Conservation (phyloP, 1,140 invertebrate genomes). For the Chrysomallon squamiferum region DNA sequence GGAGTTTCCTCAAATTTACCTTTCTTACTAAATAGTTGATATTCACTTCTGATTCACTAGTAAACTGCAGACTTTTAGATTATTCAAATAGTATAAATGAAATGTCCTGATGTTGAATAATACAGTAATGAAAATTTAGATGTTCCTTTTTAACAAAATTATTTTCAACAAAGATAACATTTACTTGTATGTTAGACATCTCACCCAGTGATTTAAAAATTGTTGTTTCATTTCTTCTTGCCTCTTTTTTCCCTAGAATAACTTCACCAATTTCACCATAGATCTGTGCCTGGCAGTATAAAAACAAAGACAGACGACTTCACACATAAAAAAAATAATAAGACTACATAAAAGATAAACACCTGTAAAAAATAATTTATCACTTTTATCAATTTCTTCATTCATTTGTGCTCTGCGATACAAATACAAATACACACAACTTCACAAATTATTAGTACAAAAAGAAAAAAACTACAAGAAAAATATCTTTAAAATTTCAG, state of each 20-base stretch:
- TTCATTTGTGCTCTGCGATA: not conserved
- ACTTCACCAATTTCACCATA: slow-evolving; percentile 63
- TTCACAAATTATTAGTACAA: too few relatives aligned
- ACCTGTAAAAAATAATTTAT: not conserved
- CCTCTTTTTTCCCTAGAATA: slow-evolving; percentile 44
- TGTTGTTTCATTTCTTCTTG: slow-evolving; percentile 45
- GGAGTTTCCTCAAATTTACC: too few relatives aligned
- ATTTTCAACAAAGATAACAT: too few relatives aligned
- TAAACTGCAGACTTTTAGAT: too few relatives aligned
- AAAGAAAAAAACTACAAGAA: too few relatives aligned
- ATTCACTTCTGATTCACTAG: too few relatives aligned
- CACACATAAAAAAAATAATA: not conserved
- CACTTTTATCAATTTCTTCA: not conserved
- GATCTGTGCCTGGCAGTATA: slow-evolving; percentile 52
- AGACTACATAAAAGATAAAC: not conserved
- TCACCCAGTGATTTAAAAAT: slow-evolving; percentile 63
- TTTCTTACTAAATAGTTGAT: too few relatives aligned
- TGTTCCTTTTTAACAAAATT: not conserved
- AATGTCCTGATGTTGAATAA: too few relatives aligned
- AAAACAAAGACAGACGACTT: too few relatives aligned
- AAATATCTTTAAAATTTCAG: too few relatives aligned
- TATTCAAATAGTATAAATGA: too few relatives aligned
- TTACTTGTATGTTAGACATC: slow-evolving; percentile 10
- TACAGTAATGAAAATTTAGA: too few relatives aligned
- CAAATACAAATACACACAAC: not conserved